phyloP scores from a whole-genome alignment of 2,888 invertebrate genomes.

The Papilio protenor region DNA sequence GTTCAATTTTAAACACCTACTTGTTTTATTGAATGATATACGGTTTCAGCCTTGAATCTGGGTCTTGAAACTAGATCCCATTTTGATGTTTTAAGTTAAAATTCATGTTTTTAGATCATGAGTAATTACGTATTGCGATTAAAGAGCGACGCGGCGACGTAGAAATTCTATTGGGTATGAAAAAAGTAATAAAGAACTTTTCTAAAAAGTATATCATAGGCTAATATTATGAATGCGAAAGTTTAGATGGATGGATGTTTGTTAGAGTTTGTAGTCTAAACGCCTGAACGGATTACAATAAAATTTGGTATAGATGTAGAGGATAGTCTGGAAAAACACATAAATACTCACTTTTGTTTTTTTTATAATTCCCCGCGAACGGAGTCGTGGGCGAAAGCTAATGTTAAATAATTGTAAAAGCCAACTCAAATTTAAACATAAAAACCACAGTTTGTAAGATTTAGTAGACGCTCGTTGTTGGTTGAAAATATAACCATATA shows the following conservation, averaged over 20 bases:
- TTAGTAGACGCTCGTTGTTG: neutral
- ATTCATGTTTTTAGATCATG: neutral
- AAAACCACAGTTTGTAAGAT: neutral
- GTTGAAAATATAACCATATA: neutral
- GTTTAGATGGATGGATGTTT: too few species aligned
- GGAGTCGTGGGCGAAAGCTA: too few species aligned
- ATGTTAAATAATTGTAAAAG: neutral
- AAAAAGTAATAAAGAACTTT: neutral
- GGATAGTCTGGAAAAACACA: too few species aligned
- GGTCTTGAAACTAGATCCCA: neutral
- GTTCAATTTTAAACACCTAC: conserved; percentile 19
- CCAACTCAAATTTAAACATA: neutral
- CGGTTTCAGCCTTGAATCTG: conserved; percentile 6
- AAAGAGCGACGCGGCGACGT: neutral
- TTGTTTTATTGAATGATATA: conserved; percentile 2
- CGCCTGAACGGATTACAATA: too few species aligned
- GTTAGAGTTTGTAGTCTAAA: too few species aligned
- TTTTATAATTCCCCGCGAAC: too few species aligned
- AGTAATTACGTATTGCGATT: neutral
- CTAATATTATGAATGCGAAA: too few species aligned
- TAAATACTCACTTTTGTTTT: too few species aligned
- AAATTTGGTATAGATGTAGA: too few species aligned
- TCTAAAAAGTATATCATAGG: neutral
- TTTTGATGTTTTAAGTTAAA: neutral
- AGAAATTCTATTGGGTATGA: neutral